These are phyloP conservation scores for Diaphora mendica DNA, from an alignment of 2,888 invertebrate species.

Conservation along the genomic window DNA sequence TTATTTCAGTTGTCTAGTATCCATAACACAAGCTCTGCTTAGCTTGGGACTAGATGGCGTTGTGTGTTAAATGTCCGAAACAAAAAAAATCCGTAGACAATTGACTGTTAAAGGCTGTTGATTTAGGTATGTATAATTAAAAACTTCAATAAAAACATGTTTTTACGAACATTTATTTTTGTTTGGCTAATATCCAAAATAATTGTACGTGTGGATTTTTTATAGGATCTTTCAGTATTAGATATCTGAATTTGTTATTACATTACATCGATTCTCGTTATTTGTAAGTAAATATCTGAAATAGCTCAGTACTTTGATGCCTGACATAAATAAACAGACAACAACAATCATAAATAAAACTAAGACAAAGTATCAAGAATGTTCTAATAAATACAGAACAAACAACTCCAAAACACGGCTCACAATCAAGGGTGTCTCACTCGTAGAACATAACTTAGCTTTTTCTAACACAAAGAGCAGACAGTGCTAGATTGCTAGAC, in stretches of 20 bases:
- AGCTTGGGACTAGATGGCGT: too few species aligned
- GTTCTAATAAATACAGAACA: constrained; percentile 15
- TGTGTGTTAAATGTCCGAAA: too few species aligned
- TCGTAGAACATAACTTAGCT: constrained; percentile 28
- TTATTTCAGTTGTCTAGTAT: too few species aligned
- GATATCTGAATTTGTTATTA: background rate
- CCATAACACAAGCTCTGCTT: too few species aligned
- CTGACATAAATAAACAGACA: background rate
- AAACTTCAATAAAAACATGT: too few species aligned
- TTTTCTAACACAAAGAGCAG: constrained; percentile 28
- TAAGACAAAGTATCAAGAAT: constrained; percentile 9
- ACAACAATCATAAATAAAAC: constrained; percentile 3
- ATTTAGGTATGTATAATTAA: too few species aligned
- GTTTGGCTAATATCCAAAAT: background rate
- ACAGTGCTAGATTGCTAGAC: constrained; percentile 32
- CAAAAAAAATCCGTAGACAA: too few species aligned
- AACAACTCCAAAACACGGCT: constrained; percentile 21
- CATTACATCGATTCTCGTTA: background rate
- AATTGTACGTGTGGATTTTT: background rate
- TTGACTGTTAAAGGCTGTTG: too few species aligned
- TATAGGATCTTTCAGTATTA: background rate
- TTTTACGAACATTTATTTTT: too few species aligned
- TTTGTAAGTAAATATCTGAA: background rate
- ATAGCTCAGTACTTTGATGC: background rate
- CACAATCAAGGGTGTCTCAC: constrained; percentile 23